Evolutionary conservation across 2,888 invertebrate species (phyloP), one percentile per base, ranked within the genome.

Genomic region (Pediacus dermestoides): DNA sequence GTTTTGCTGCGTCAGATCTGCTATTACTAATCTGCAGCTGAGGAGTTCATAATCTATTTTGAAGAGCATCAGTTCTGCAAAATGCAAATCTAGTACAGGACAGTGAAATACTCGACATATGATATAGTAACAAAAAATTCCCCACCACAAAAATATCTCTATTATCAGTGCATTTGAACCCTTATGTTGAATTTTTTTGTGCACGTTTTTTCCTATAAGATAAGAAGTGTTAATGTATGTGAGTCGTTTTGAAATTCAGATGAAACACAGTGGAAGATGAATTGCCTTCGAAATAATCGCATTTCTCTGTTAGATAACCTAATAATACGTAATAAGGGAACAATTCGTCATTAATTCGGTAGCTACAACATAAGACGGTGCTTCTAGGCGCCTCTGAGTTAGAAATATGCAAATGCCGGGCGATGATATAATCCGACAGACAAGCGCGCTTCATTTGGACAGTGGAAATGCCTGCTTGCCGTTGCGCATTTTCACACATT

Each of bases 291-390:
- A 41, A 9, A 53, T 57, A 57, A 57, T 55, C 50, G 46, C 46
- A 50, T 57, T 57, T 54, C 53, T 40, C 48, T 38, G 44, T 52
- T 38, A 46, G 50, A 52, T 57, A 57, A 57, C 55, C 54, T 53
- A 57, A 57, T 57, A 57, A 57, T 45, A 46, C 50, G 46, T 58
- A 58, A 58, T 58, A 54, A 55, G 53, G 49, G 55, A 58, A 58
- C 58, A 58, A 58, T 58, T 55, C 53, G 51, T 55, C 56, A 55
- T 58, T 58, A 58, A 55, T 58, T 53, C 46, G 53, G 55, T 50
- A 52, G 52, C 47, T 11, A 42, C 44, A 42, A 44, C 42, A 46
- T 48, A 48, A 52, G 53, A 50, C 47, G 51, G 31, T 38, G 45
- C 10, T 23, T 23, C 23, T 23, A 23, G 10, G 23, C 23, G 23